Evolutionary conservation across 1,140 invertebrate species (phyloP), one percentile per base, ranked within the genome.

Genomic region (Papilio dardanus): DNA sequence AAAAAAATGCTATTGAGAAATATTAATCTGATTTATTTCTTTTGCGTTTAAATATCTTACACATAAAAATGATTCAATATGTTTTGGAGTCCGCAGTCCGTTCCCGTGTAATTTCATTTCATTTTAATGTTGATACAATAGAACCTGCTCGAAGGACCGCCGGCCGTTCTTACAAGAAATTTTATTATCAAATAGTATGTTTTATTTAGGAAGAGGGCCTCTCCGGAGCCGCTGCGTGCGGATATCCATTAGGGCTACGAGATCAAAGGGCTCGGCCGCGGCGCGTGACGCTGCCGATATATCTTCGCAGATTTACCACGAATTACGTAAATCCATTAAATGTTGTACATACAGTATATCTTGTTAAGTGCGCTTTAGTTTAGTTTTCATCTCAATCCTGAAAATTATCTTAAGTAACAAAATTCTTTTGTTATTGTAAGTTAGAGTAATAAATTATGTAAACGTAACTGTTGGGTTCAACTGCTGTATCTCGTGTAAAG

Each of bases 321-420:
- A 46, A 46, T 46, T 46, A n/a, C 42, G 42, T 46, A 19, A 46
- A 46, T 46, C 42, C 42, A 46, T 46, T 46, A 46, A 46, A 19
- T 46, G 42, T 46, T 19, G 42, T 46, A 46, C 42, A 46, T 46
- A 46, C 16, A 46, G 16, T 46, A 46, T 46, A 46, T n/a, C 42
- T 46, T 46, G 42, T n/a, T 46, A 46, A 46, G 16, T n/a, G 16
- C 42, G 40, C 3, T 16, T 42, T 16, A 42, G 14, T 16, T 14
- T 42, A 42, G 2, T 42, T 12, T 42, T 14, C 40, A 16, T 42
- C 14, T 42, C 3, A 6, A n/a, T 46, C 5, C 4, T 46, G 42
- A 46, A 46, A 46, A 46, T 46, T 46, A 46, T 46, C 42, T n/a
- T n/a, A 46, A 19, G 42, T 46, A 46, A 16, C n/a, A 46, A 46